phyloP scores from a whole-genome alignment of 2,888 invertebrate genomes.

The Ypsolopha sequella region DNA sequence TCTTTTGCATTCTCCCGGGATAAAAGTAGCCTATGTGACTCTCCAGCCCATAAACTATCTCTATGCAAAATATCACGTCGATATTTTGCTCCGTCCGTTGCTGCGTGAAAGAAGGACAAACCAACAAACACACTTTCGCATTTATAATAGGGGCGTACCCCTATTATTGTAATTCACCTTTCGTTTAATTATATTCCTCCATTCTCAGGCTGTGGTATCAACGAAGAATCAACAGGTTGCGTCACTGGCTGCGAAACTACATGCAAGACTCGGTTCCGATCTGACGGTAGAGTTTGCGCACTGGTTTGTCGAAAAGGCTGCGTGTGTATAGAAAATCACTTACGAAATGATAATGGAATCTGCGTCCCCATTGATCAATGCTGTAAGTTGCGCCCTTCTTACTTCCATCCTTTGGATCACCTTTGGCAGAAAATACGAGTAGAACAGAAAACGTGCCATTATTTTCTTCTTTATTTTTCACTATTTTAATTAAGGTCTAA shows the following conservation, averaged over 20 bases:
- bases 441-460: background rate
- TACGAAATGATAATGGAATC: conserved; percentile 1
- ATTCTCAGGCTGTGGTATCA: background rate
- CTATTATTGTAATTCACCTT: too few species aligned
- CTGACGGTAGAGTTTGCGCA: background rate
- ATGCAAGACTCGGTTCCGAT: background rate
- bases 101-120: too few species aligned
- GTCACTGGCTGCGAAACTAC: background rate
- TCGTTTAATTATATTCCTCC: background rate
- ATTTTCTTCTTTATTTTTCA: too few species aligned
- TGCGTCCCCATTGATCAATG: conserved; percentile 5
- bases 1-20: too few species aligned
- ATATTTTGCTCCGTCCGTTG: too few species aligned
- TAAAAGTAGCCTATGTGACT: too few species aligned
- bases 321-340: conserved; percentile 5
- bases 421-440: background rate
- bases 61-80: too few species aligned
- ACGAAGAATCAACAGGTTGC: conserved; percentile 1
- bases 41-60: too few species aligned
- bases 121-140: too few species aligned
- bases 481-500: too few species aligned
- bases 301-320: conserved; percentile 1
- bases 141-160: too few species aligned
- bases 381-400: background rate
- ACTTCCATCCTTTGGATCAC: background rate